Percentiles rank a stretch among this genome's conserved stretches.
Evolutionary conservation across 2,888 invertebrate species (phyloP).

Genomic region (Apotomis betuletana): DNA sequence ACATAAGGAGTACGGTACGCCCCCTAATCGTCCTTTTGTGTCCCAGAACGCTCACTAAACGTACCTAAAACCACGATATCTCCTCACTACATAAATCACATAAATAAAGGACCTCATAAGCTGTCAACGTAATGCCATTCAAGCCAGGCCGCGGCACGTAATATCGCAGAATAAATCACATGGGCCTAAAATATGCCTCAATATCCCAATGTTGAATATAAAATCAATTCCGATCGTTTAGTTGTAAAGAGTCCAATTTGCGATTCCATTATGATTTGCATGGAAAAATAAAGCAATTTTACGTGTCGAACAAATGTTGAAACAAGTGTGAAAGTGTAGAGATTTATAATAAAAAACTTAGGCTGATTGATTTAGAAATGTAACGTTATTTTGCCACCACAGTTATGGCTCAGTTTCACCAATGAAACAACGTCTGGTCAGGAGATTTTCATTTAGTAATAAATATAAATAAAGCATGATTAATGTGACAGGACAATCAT

Average conservation of each 20-base stretch:
- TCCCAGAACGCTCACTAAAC: slow-evolving; percentile 54
- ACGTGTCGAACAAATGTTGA: background rate
- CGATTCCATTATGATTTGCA: slow-evolving; percentile 18
- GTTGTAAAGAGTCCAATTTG: slow-evolving; percentile 52
- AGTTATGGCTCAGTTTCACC: too few relatives aligned
- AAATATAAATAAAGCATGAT: too few relatives aligned
- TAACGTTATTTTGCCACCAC: too few relatives aligned
- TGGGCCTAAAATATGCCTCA: slow-evolving; percentile 76
- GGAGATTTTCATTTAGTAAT: too few relatives aligned
- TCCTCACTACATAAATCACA: slow-evolving; percentile 80
- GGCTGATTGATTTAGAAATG: too few relatives aligned
- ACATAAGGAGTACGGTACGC: too few relatives aligned
- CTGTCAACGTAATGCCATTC: slow-evolving; percentile 81
- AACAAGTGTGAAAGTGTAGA: background rate
- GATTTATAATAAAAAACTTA: too few relatives aligned
- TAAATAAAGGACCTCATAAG: slow-evolving; percentile 81
- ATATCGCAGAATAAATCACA: slow-evolving; percentile 80
- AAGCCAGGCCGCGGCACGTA: slow-evolving; percentile 76
- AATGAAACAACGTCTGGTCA: too few relatives aligned
- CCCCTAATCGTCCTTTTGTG: background rate
- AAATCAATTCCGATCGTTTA: slow-evolving; percentile 67
- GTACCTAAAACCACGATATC: slow-evolving; percentile 62
- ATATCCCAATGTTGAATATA: slow-evolving; percentile 74
- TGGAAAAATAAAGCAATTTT: slow-evolving; percentile 14
- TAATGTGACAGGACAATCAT: too few relatives aligned